phyloP scores from a whole-genome alignment of 1,140 invertebrate genomes.

The Drosophila melanogaster region DNA sequence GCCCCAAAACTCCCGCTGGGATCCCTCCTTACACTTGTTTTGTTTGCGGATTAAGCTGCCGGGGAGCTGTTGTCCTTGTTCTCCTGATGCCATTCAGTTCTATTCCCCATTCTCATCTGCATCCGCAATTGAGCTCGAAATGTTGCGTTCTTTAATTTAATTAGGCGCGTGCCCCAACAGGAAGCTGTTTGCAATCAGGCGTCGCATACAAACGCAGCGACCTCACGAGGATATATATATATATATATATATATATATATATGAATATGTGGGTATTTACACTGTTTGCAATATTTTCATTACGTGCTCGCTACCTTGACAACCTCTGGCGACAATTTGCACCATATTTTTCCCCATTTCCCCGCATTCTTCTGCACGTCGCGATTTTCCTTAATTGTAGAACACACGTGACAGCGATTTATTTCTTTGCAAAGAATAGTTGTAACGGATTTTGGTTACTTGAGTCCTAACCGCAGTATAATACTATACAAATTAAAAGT shows the following conservation, averaged over 20 bases:
- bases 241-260: neutral
- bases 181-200: constrained; percentile 52
- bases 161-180: constrained; percentile 63
- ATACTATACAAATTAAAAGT: neutral
- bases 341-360: constrained; percentile 36
- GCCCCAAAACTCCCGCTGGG: constrained; percentile 4
- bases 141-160: constrained; percentile 74
- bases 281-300: constrained; percentile 68
- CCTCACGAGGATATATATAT: constrained; percentile 2
- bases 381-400: constrained; percentile 31
- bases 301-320: constrained; percentile 47
- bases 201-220: constrained; percentile 29
- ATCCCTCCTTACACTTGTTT: constrained; percentile 18
- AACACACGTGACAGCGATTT: constrained; percentile 11
- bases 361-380: constrained; percentile 14
- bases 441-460: neutral
- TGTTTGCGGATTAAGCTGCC: constrained; percentile 42
- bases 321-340: constrained; percentile 36
- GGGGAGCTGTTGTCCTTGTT: constrained; percentile 2
- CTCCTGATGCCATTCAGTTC: neutral
- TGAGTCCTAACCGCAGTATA: neutral
- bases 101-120: constrained; percentile 35
- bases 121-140: constrained; percentile 52
- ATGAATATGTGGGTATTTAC: constrained; percentile 21
- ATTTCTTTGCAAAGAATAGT: neutral